phyloP scores from a whole-genome alignment of 2,797 vertebrate genomes.

The Calcarius lapponicus region DNA sequence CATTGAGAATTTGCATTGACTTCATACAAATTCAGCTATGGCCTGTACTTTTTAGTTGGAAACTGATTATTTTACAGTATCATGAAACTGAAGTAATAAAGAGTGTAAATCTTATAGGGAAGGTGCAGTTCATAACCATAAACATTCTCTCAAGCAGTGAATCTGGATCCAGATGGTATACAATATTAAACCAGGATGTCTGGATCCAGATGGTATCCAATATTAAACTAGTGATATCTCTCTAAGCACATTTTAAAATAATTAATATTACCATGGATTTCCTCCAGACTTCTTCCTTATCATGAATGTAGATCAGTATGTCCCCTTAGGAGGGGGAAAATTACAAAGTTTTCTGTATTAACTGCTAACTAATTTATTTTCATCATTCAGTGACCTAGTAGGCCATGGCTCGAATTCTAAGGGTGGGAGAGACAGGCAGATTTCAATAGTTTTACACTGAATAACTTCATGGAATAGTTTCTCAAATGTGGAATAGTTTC shows the following conservation, averaged over 20 bases:
- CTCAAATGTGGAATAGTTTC: background rate
- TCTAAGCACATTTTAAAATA: conserved; percentile 44
- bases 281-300: conserved; percentile 32
- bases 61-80: background rate
- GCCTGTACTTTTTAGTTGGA: background rate
- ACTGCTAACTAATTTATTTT: background rate
- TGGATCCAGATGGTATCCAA: conserved; percentile 47
- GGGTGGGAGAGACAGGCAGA: background rate
- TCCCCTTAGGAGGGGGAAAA: conserved; percentile 3
- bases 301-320: conserved; percentile 8
- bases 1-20: background rate
- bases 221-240: conserved; percentile 40
- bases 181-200: conserved; percentile 38
- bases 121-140: background rate
- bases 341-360: background rate
- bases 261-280: conserved; percentile 59
- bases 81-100: background rate
- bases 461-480: background rate
- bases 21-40: background rate
- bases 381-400: background rate
- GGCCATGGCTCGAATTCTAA: background rate
- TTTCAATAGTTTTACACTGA: background rate
- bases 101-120: background rate
- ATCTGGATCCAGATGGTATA: conserved; percentile 47
- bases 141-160: conserved; percentile 19